Percentiles rank a stretch among this genome's conserved stretches.
Conservation (phyloP, 2,113 vertebrate species). For the Centrocercus urophasianus region DNA sequence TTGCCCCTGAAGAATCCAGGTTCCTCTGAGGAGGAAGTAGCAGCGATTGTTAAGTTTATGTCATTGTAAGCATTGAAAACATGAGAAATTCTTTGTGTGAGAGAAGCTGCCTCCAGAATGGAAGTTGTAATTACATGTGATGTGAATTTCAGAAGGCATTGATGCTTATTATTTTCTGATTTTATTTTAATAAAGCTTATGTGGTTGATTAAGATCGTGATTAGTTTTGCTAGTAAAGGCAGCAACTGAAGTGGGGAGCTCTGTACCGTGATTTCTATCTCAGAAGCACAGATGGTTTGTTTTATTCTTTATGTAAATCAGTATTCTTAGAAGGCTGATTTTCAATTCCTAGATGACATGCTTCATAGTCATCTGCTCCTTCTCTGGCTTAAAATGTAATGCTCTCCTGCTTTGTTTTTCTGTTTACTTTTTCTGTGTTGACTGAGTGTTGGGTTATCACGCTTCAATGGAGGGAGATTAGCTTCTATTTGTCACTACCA, state of each 20-base stretch:
- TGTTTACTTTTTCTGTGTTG: background rate
- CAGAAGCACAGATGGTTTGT: background rate
- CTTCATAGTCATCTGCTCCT: background rate
- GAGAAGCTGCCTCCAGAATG: background rate
- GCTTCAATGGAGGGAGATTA: background rate
- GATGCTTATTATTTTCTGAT: background rate
- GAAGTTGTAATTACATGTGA: background rate
- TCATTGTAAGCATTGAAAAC: background rate
- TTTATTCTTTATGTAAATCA: conserved; percentile 9
- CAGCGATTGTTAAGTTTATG: background rate
- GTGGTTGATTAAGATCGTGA: conserved; percentile 5
- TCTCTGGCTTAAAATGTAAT: background rate
- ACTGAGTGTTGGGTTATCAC: background rate
- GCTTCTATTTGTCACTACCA: background rate
- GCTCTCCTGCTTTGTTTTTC: background rate
- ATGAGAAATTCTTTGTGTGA: background rate
- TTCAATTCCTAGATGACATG: background rate
- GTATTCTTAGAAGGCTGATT: conserved; percentile 26
- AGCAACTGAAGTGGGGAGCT: conserved; percentile 5
- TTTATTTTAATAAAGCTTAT: background rate
- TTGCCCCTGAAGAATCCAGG: background rate
- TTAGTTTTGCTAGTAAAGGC: conserved; percentile 37
- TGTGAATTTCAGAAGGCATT: background rate
- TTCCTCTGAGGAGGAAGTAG: background rate
- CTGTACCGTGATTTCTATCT: background rate